phyloP scores from a whole-genome alignment of 2,113 vertebrate species.

The Spea bombifrons region DNA sequence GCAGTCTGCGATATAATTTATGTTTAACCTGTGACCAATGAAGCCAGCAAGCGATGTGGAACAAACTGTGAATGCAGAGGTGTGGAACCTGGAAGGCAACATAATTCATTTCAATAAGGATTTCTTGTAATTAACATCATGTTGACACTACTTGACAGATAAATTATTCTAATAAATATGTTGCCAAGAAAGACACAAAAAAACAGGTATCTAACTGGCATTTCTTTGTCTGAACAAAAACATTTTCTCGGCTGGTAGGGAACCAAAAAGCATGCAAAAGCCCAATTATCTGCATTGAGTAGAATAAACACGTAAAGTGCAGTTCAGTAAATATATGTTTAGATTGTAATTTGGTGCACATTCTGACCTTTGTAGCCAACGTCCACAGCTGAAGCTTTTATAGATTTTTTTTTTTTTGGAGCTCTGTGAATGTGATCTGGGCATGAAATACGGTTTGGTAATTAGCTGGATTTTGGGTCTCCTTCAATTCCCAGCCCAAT shows the following conservation, averaged over 20 bases:
- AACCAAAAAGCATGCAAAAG: too few relatives aligned
- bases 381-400: too few relatives aligned
- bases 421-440: too few relatives aligned
- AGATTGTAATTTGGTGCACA: too few relatives aligned
- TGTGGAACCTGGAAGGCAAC: not conserved
- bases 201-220: not conserved
- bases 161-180: conserved; percentile 1
- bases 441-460: too few relatives aligned
- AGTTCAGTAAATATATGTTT: too few relatives aligned
- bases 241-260: too few relatives aligned
- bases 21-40: not conserved
- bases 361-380: too few relatives aligned
- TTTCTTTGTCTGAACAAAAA: too few relatives aligned
- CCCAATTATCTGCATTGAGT: too few relatives aligned
- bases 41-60: not conserved
- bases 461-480: not conserved
- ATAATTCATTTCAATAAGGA: not conserved
- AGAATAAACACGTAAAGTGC: too few relatives aligned
- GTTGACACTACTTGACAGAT: conserved; percentile 17
- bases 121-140: conserved; percentile 20
- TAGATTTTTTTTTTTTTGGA: too few relatives aligned
- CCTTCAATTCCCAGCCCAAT: not conserved
- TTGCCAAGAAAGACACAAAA: not conserved
- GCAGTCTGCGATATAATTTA: not conserved
- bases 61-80: not conserved